Base-by-base conservation (phyloP, 2,113 vertebrate genomes). In the Rhombomys opimus region DNA sequence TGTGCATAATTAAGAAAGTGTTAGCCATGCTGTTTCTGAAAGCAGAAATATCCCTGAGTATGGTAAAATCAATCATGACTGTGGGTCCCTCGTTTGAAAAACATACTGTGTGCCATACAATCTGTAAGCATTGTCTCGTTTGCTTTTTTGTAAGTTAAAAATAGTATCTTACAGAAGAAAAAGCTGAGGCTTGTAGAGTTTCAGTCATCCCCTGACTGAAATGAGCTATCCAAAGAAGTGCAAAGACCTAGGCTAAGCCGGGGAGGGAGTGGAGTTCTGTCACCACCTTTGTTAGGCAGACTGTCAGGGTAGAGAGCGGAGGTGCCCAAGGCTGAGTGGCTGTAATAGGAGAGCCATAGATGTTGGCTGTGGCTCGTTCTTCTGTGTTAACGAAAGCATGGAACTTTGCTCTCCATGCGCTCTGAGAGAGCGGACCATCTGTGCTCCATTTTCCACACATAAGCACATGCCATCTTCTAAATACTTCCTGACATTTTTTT, bases 31-130 rank as follows among this genome's bases (percentile, higher is more conserved):
- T 75, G 25, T 95, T 93, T 87, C 78, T 86, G 68, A 85, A 95
- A 93, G 78, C 75, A 46, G 46, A 54, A 72, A 52, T 90, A 54
- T 92, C 73, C 18, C 14, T 27, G 12, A 84, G 63, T 77, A 54
- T 54, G 30, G 76, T 86, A 93, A 96, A 87, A 68, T 90, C 63
- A 90, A 78, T 90, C 50, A 4, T 22, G n/a, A 59, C 61, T 9
- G 12, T 15, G n/a, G 25, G 17, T 27, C 52, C 30, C 27, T 22
- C 1, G 13, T 87, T 87, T 91, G 84, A 46, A 73, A 95, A 89
- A 32, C 73, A 4, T 89, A 5, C 67, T 63, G 0, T 23, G 22
- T 73, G 11, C 54, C 30, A 87, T 57, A n/a, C 46, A 35, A 38
- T 50, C 75, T 50, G 0, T 46, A 13, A 61, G 14, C 18, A 4